phyloP scores from a whole-genome alignment of 2,797 vertebrate genomes.

The Valencia hispanica region DNA sequence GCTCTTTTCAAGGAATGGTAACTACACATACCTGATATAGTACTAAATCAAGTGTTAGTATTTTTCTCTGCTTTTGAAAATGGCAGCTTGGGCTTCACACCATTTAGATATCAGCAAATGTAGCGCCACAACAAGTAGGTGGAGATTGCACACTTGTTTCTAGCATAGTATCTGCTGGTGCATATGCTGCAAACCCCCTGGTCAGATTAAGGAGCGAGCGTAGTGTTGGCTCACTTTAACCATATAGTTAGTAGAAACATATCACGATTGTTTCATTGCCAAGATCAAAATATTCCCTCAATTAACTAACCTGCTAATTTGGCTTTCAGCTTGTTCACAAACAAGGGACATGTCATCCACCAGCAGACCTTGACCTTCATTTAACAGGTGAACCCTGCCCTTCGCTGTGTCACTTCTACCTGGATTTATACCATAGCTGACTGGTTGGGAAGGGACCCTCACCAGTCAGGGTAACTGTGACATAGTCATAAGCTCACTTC shows the following conservation, averaged over 20 bases:
- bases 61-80: not conserved
- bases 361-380: not conserved
- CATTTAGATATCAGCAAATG: not conserved
- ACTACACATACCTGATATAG: no score
- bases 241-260: not conserved
- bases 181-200: not conserved
- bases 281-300: not conserved
- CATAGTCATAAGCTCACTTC: not conserved
- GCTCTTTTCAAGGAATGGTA: not conserved
- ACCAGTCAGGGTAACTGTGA: not conserved
- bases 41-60: not conserved
- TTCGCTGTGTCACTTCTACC: not conserved
- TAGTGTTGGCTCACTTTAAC: not conserved
- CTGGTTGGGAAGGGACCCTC: not conserved
- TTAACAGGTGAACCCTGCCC: not conserved
- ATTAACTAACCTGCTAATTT: not conserved
- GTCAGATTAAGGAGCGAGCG: not conserved
- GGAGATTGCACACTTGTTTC: not conserved
- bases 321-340: not conserved
- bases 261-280: not conserved
- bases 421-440: not conserved
- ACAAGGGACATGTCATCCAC: not conserved
- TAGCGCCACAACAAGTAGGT: not conserved
- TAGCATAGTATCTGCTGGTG: not conserved
- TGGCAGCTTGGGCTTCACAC: not conserved